These are phyloP conservation scores for Eristalis intricaria DNA, from an alignment of 2,888 invertebrate genomes.

Conservation along the genomic window DNA sequence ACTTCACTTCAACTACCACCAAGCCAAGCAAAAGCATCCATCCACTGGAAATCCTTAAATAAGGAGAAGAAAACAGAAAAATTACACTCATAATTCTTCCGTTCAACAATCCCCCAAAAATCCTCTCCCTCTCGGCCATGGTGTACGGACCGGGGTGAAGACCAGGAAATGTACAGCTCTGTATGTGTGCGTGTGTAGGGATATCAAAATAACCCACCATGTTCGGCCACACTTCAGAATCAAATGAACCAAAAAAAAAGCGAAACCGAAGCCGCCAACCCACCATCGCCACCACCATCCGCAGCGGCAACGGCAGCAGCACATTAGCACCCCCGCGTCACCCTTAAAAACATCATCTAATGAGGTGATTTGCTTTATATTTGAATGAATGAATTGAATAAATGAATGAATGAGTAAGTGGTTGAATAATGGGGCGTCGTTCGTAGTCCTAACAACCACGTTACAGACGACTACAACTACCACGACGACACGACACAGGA, in stretches of 20 bases:
- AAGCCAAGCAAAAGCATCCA: not conserved
- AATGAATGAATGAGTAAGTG: slow-evolving; percentile 71
- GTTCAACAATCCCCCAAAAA: slow-evolving; percentile 55
- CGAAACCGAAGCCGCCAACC: not conserved
- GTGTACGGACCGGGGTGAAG: not conserved
- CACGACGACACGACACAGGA: not conserved
- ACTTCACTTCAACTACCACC: slow-evolving; percentile 42
- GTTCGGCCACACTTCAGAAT: slow-evolving; percentile 37
- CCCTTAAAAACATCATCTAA: slow-evolving; percentile 62
- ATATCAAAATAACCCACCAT: slow-evolving; percentile 19
- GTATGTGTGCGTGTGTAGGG: slow-evolving; percentile 2
- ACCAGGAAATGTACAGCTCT: slow-evolving; percentile 1
- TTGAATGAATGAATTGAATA: slow-evolving; percentile 71
- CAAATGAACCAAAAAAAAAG: slow-evolving; percentile 39
- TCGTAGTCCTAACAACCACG: not conserved
- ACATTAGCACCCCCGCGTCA: slow-evolving; percentile 65
- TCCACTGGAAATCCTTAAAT: slow-evolving; percentile 35
- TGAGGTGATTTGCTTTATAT: slow-evolving; percentile 72
- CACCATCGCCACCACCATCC: not conserved
- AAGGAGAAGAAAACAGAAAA: slow-evolving; percentile 40
- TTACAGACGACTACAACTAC: not conserved
- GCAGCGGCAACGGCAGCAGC: not conserved
- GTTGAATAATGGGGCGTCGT: slow-evolving; percentile 68
- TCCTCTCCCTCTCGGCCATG: not conserved
- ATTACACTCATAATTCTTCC: slow-evolving; percentile 68